These are phyloP conservation scores for Bryconaethiops microstoma DNA, from an alignment of 2,797 vertebrate genomes.

Conservation along the genomic window DNA sequence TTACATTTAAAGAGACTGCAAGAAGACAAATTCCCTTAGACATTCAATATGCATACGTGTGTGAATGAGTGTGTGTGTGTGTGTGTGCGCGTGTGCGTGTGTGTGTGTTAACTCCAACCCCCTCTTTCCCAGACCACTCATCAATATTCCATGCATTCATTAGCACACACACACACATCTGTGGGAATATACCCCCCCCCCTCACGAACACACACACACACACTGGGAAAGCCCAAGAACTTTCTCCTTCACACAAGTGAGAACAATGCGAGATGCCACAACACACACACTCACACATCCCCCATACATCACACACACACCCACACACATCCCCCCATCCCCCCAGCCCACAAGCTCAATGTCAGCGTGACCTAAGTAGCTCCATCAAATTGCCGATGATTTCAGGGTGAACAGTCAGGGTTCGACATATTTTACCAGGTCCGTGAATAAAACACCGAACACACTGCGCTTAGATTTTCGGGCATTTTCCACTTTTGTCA, in stretches of 20 bases:
- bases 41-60: constrained; percentile 8
- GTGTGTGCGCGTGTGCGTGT: constrained; percentile 10
- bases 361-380: constrained; percentile 68
- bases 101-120: constrained; percentile 60
- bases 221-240: constrained; percentile 70
- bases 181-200: constrained; percentile 51
- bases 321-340: constrained; percentile 13
- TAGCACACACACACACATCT: constrained; percentile 74
- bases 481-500: not conserved
- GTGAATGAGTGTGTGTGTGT: too few relatives aligned
- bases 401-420: constrained; percentile 40
- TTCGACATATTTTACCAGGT: constrained; percentile 7
- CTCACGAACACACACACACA: constrained; percentile 57
- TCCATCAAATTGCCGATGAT: constrained; percentile 67
- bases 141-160: constrained; percentile 81
- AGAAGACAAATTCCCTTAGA: constrained; percentile 29
- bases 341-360: constrained; percentile 65
- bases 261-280: constrained; percentile 55
- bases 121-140: constrained; percentile 69
- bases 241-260: constrained; percentile 44
- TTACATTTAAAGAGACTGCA: not conserved
- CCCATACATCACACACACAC: constrained; percentile 19
- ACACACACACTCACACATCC: constrained; percentile 18
- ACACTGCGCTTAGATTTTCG: not conserved
- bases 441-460: not conserved